Evolutionary conservation across 2,888 invertebrate genomes (phyloP), one percentile per base, ranked within the genome.

Genomic region (Thereva nobilitata): DNA sequence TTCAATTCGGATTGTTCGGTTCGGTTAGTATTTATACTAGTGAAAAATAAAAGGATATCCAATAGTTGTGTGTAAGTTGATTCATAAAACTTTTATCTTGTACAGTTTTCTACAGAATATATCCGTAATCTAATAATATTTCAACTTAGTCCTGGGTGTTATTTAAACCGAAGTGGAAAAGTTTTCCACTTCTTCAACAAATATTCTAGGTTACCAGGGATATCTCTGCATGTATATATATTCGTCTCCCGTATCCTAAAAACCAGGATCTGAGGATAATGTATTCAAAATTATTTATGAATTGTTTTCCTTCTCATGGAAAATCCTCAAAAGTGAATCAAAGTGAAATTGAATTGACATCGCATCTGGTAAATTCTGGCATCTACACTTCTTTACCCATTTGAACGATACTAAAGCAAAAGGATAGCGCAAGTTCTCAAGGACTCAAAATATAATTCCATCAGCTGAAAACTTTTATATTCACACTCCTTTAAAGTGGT

Each of bases 241-340:
- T 23, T 23, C 42, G 2, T 23, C 42, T 38, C 38, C n/a, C n/a
- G n/a, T 34, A 23, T 23, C 5, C 47, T 2, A n/a, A 10, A 47
- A 5, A 10, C 10, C 10, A 23, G 9, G 23, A 34, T 50, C 34
- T 50, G 50, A 34, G 34, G 34, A 45, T 57, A 57, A 57, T 57
- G 38, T 57, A 57, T 57, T 57, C 57, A 57, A 57, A 57, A 57
- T 57, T 57, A 57, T 57, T 57, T 57, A 47, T 57, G 45, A 57
- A 57, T 57, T 57, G 57, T 57, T 57, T 57, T 57, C 56, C 10
- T 45, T 45, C 57, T n/a, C 45, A 44, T 5, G 47, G 47, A 41
- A 44, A 37, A 38, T 38, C 45, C 10, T 12, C 45, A 38, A 34
- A 57, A 57, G 37, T 47, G 57, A 57, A 57, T 57, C 57, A 57